Percentiles rank a stretch among this genome's conserved stretches.
Evolutionary conservation across 53 echinoderm and acorn worm genomes (phyloP).

Genomic region (Zoroaster sp.): DNA sequence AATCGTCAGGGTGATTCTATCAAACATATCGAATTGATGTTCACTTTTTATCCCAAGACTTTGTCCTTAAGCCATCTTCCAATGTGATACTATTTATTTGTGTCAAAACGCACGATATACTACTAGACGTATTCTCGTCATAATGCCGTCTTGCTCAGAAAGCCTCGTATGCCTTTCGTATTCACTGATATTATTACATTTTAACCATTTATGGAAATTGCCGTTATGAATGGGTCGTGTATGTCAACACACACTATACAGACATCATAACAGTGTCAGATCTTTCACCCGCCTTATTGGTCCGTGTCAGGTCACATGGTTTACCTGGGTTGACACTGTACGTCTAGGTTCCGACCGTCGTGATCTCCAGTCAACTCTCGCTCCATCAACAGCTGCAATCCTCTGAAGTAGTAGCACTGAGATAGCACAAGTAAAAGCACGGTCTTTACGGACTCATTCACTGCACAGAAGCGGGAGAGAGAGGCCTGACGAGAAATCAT

Average conservation of each 20-base stretch:
- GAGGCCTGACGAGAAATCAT: conserved; percentile 30
- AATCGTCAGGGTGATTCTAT: too few species aligned
- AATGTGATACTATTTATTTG: too few species aligned
- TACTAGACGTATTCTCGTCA: too few species aligned
- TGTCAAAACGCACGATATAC: too few species aligned
- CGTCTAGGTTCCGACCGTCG: conserved; percentile 1
- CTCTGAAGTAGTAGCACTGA: background rate
- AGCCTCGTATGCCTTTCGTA: background rate
- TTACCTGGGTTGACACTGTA: background rate
- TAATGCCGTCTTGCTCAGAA: too few species aligned
- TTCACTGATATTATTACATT: background rate
- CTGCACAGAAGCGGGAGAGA: conserved; percentile 6
- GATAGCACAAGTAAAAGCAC: conserved; percentile 27
- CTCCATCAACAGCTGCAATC: conserved; percentile 28
- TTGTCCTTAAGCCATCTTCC: too few species aligned
- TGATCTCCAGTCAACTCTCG: conserved; percentile 19
- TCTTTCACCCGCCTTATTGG: conserved; percentile 19
- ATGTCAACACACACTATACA: conserved; percentile 8
- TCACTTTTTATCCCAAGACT: too few species aligned
- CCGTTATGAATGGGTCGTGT: conserved; percentile 16
- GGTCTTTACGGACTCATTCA: conserved; percentile 29
- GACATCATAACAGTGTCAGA: conserved; percentile 39
- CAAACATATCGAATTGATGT: too few species aligned
- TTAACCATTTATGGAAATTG: conserved; percentile 26
- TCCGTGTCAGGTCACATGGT: conserved; percentile 18